Base-by-base conservation (phyloP, 2,113 vertebrate species). In the Pungitius pungitius region DNA sequence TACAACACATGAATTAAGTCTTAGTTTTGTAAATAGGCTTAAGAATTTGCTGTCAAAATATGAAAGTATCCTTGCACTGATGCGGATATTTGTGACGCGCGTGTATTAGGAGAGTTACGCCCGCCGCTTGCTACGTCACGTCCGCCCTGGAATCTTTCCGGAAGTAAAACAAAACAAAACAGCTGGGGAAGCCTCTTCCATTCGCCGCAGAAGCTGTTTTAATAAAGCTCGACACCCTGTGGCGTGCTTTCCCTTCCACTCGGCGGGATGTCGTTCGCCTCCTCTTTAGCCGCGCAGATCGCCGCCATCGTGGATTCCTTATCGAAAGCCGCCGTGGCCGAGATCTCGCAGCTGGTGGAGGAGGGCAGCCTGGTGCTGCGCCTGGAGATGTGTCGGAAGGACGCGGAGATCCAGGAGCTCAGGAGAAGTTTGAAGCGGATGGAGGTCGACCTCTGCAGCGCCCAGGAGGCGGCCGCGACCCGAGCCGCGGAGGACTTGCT, bases 331-430 rank as follows among this genome's bases (percentile, higher is more conserved):
- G 92, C 91, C 1, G 89, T 92, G 4, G 83, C 86, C 3, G 93
- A 93, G 80, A 92, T 94, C 20, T 86, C 85, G n/a, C 90, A 90
- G 70, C 86, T 93, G 71, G 78, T 87, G 75, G 90, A 92, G 56
- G 90, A 86, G 26, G 87, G 85, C 12, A 62, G 66, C 0, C 76
- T 87, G 39, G 80, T 86, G 8, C 77, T 94, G 37, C 84, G 88
- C 0, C 52, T 91, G 78, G 91, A 94, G 75, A 83, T 93, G 82
- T 69, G 83, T 47, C 83, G 80, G 59, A 86, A 78, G 39, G 89
- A 90, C 49, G 49, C 17, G 0, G 89, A 94, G 84, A 91, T 92
- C 0, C 88, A 85, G 72, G 78, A 88, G 51, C 85, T 94, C 8
- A 82, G 70, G 22, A 80, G 65, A 27, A 90, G 81, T 47, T 52